Evolutionary conservation across 2,888 invertebrate species (phyloP), one percentile per base, ranked within the genome.

Genomic region (Antitype chi): DNA sequence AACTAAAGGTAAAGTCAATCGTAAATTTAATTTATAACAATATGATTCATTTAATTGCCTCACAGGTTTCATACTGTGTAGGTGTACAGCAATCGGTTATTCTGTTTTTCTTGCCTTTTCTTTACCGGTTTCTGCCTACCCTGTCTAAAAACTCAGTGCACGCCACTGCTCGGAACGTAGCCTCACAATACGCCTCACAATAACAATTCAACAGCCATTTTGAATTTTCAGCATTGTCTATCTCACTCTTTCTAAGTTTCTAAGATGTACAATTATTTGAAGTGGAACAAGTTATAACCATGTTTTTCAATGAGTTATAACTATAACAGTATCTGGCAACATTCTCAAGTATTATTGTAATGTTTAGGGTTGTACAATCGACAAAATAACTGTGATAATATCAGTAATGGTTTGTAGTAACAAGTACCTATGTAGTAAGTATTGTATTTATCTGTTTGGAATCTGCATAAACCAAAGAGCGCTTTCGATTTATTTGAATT

Each of bases 141-240:
- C n/a, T n/a, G n/a, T n/a, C n/a, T n/a, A n/a, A n/a, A n/a, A n/a
- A n/a, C n/a, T n/a, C n/a, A n/a, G n/a, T n/a, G n/a, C n/a, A n/a
- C n/a, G n/a, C n/a, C n/a, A n/a, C n/a, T n/a, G n/a, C n/a, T n/a
- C n/a, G n/a, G n/a, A n/a, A n/a, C n/a, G n/a, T n/a, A n/a, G n/a
- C n/a, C n/a, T n/a, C n/a, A n/a, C n/a, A n/a, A n/a, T n/a, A n/a
- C n/a, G n/a, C n/a, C n/a, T n/a, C 38, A 80, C 63, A 74, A 80
- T 25, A 70, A 68, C 76, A 68, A 55, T 63, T 63, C n/a, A 60
- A 43, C 23, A 64, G 55, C 47, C 70, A 70, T 70, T 66, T 80
- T 68, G 53, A 64, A 47, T 20, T 59, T 70, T 23, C 23, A 2
- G 5, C 2, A 43, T 68, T 83, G 49, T 76, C 25, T 81, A 32